Base-by-base conservation (phyloP, 1,140 invertebrate genomes). In the Drosophila mojavensis region DNA sequence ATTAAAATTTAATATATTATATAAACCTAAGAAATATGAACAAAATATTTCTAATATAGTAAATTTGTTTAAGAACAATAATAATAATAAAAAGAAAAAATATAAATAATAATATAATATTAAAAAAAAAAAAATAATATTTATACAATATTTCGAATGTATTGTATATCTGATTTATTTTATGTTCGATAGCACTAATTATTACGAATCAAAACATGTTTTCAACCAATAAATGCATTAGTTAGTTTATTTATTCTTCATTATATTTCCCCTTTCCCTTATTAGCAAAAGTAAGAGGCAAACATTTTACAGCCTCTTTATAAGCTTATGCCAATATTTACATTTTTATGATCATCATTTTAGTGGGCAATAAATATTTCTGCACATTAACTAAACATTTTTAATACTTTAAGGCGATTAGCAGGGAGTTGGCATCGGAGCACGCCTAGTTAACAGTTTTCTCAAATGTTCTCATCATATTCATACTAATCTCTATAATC, bases 311-410 rank as follows among this genome's bases (percentile, higher is more conserved):
- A 33, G 33, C 33, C 6, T 9, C 7, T 15, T 45, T 17, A 47
- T 2, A 20, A 54, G 54, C 6, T 51, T 6, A 9, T 24, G 9
- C 36, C 28, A 3, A 43, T 15, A 26, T 51, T 54, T 15, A 20
- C 1, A 56, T 64, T 65, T 43, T 66, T 36, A 66, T 72, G 54
- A 43, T 66, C 45, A 59, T 45, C 36, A 45, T 20, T 26, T 56
- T 36, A 26, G 24, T 1, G 24, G 17, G 41, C 17, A 55, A 48
- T 50, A 33, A 47, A 15, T 17, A 11, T 53, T 53, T 53, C 1
- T 17, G 15, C 13, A 39, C 10, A 13, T 10, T 13, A 7, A 20
- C 11, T 26, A 5, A 69, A n/a, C 26, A 24, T 24, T 56, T 73
- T 50, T 48, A 61, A 48, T 45, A 39, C 9, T 4, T 13, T 56